Evolutionary conservation across 2,888 invertebrate species (phyloP), one percentile per base, ranked within the genome.

Genomic region (Meliscaeva auricollis): DNA sequence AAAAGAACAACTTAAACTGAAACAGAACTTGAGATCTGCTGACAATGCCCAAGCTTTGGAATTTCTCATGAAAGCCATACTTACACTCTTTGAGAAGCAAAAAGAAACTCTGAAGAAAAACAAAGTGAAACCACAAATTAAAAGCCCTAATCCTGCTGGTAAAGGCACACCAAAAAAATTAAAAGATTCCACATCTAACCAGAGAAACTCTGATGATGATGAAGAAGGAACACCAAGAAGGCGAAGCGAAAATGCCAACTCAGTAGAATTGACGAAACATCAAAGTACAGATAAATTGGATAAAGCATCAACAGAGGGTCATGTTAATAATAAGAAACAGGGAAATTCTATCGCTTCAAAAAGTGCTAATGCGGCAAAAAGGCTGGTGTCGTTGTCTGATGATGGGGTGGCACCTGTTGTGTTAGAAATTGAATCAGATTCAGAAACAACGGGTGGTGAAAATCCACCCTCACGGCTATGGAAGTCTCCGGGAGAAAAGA

Each of bases 41-140:
- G 89, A 92, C 69, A 90, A 90, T 87, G 89, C 89, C 0, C 60
- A 88, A 73, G 89, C 89, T 1, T 84, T 92, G n/a, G 90, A 91
- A 50, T 91, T 91, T 70, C 87, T 92, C 2, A 83, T 90, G 80
- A 88, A 88, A 13, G 90, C 91, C 82, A 90, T 91, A 20, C 89
- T 90, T 1, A 90, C 89, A 66, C 90, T 91, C 64, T 89, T 90
- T 3, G 89, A 89, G 73, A 87, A 88, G 52, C 89, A 89, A 38
- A 87, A 87, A 13, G 87, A 88, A 69, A 74, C 70, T 15, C 70
- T 73, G 9, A 30, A 58, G 7, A 56, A 58, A 30, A 35, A 11
- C 2, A 85, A 81, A 50, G 74, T 54, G 11, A 22, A 30, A 20
- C 20, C 48, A 41, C 11, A 30, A 68, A 68, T 54, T 7, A 78